Evolutionary conservation across 2,113 vertebrate species (phyloP), one percentile per base, ranked within the genome.

Genomic region (Gadus macrocephalus): DNA sequence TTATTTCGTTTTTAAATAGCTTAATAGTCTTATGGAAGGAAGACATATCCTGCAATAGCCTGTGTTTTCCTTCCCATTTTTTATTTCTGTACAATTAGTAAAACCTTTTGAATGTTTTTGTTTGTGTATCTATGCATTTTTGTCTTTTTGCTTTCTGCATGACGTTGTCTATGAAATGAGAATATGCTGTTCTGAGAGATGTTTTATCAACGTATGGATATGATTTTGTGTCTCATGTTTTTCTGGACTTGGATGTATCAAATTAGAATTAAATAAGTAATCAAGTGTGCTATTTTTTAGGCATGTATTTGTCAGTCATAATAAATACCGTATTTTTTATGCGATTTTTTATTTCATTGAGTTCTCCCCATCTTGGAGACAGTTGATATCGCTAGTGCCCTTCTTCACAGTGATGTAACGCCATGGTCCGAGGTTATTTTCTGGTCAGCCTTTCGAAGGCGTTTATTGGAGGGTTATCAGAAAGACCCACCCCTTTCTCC

Each of bases 251-350:
- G 14, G 16, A 56, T 62, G 11, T 19, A 25, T 31, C 19, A 27
- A 62, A 60, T 3, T 4, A 15, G 31, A 31, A 16, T 3, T 1
- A 58, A 58, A 3, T 16, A n/a, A 16, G 55, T 5, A n/a, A 17
- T 16, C 2, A n/a, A 16, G 55, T 58, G 55, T 58, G 55, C n/a
- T 58, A 17, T 58, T 58, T 58, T 58, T 58, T 58, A 58, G 1
- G 55, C 7, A 7, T 27, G 31, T 42, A 59, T 1, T 4, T 5
- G 62, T 25, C 8, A 8, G 8, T 49, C 42, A 49, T 14, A 82
- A 78, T 86, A 75, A 78, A 73, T 58, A 19, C 69, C 59, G 5
- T 73, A 42, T 80, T 78, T 79, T 81, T 70, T 15, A 59, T 35
- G 4, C 69, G 3, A 49, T 15, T 53, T 62, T 66, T 64, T 70